These are phyloP conservation scores for Psittacula echo DNA, from an alignment of 2,797 vertebrate genomes.

Conservation along the genomic window DNA sequence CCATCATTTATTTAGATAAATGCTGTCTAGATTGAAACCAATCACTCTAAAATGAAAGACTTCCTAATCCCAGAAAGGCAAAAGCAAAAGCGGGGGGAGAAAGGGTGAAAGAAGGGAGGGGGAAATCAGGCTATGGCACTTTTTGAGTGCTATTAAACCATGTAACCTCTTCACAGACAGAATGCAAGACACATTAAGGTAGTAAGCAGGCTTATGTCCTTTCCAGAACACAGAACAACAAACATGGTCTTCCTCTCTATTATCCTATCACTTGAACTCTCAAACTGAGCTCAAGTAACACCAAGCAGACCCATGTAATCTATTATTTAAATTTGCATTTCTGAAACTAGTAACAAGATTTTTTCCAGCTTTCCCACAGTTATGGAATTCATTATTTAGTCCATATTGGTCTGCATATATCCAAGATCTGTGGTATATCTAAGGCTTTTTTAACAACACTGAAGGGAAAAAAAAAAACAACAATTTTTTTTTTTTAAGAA, in stretches of 20 bases:
- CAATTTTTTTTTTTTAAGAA: background rate
- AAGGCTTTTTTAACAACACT: background rate
- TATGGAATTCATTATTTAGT: background rate
- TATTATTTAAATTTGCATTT: background rate
- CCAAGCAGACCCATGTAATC: background rate
- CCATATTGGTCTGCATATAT: background rate
- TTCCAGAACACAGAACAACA: background rate
- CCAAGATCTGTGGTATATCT: background rate
- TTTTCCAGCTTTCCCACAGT: background rate
- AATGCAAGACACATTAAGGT: background rate
- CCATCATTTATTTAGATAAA: background rate
- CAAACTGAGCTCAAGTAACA: background rate
- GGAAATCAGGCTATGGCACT: fast-evolving
- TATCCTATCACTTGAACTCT: background rate
- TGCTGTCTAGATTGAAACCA: background rate
- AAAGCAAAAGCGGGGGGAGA: background rate
- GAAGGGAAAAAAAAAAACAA: background rate
- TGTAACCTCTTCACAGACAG: background rate
- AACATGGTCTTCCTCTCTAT: background rate
- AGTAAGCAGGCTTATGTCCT: background rate
- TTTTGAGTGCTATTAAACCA: background rate
- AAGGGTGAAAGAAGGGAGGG: fast-evolving
- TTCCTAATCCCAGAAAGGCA: background rate
- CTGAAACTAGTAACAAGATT: background rate
- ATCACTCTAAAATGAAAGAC: background rate